Base-by-base conservation (phyloP, 1,140 invertebrate genomes). In the Drosophila chauvacae region DNA sequence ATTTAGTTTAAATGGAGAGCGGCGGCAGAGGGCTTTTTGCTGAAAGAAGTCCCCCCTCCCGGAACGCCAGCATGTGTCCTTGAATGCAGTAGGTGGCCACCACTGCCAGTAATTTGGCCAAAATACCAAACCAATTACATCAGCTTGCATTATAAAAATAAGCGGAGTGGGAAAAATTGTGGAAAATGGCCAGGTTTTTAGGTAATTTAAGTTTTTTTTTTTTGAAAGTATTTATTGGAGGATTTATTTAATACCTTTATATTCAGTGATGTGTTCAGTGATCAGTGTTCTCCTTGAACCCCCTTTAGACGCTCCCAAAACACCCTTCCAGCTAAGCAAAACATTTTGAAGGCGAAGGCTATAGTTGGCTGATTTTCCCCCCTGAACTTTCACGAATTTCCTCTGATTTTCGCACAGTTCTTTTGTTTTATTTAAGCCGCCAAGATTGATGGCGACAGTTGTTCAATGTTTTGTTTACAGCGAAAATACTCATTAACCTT, bases 401-500 rank as follows among this genome's bases (percentile, higher is more conserved):
- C 20, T 13, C 30, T 9, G 23, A 35, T 39, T 23, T 48, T 20
- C 3, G n/a, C 20, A 28, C 48, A 45, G 41, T 41, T 66, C 60
- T 83, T 68, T 83, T 83, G 68, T 83, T 62, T 63, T 26, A 30
- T 61, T 35, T 23, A 41, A 42, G 37, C 16, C 7, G 41, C n/a
- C 42, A 37, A 81, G 81, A 88, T 90, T 85, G 86, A 88, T 84
- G 81, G 63, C 62, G 66, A 81, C 85, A 88, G 85, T 85, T 88
- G 85, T 58, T 79, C 76, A 79, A 85, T 85, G 81, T 85, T 86
- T 85, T 85, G 74, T 79, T 78, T 77, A 68, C 75, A 77, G 26
- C 55, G 23, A 55, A 42, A 74, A 42, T 60, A 77, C 69, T 73
- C 81, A 88, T 88, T 88, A 88, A 76, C 85, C 85, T 90, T 90